These are phyloP conservation scores for Drosophila equinoxialis DNA, from an alignment of 1,140 invertebrate genomes.

Conservation along the genomic window DNA sequence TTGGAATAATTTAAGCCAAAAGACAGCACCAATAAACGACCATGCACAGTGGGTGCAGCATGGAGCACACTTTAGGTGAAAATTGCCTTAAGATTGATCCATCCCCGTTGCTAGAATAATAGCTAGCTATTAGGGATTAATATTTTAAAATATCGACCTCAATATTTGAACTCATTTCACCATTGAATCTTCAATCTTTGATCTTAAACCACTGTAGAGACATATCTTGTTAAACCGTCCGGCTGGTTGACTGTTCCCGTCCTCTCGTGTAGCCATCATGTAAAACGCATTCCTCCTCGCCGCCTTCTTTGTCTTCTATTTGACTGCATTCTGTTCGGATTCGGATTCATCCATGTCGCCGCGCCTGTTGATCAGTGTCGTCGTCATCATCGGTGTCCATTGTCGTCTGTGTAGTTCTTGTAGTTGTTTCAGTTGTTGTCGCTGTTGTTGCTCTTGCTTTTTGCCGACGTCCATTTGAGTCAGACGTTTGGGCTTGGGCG, in stretches of 20 bases:
- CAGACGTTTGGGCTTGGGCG: conserved; percentile 74
- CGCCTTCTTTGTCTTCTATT: neutral
- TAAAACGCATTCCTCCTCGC: conserved; percentile 61
- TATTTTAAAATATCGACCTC: too few relatives aligned
- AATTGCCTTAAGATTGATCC: too few relatives aligned
- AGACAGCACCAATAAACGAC: conserved; percentile 45
- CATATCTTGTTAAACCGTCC: conserved; percentile 62
- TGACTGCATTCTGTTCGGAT: conserved; percentile 20
- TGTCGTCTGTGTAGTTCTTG: conserved; percentile 11
- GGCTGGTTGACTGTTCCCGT: conserved; percentile 48
- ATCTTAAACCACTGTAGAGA: conserved; percentile 23
- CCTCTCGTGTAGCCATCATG: conserved; percentile 75
- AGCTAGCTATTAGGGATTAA: too few relatives aligned
- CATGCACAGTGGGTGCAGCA: conserved; percentile 23
- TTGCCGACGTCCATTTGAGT: conserved; percentile 49
- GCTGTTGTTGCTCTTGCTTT: conserved; percentile 20
- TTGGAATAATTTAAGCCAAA: conserved; percentile 76
- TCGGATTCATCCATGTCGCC: conserved; percentile 55
- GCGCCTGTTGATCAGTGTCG: conserved; percentile 78
- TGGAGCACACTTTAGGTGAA: too few relatives aligned
- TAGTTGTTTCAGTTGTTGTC: conserved; percentile 23
- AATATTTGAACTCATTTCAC: too few relatives aligned
- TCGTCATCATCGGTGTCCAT: conserved; percentile 34
- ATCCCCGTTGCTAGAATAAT: too few relatives aligned
- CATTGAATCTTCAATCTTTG: neutral